Percentiles rank a stretch among this genome's conserved stretches.
These are phyloP conservation scores for Lepidonotus clava DNA, from an alignment of 2,888 invertebrate species.

Conservation along the genomic window DNA sequence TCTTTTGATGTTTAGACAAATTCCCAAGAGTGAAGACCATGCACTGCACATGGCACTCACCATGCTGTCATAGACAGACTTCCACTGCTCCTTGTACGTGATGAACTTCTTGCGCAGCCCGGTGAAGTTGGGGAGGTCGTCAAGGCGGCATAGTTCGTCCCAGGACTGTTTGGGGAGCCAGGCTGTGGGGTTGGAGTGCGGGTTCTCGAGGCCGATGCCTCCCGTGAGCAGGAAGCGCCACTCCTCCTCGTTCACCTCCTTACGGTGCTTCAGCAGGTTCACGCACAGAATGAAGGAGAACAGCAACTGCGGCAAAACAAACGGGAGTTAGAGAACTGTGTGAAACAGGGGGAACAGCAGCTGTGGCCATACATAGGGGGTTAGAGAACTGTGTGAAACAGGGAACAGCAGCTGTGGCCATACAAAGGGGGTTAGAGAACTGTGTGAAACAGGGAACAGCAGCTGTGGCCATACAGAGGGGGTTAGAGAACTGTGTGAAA, in stretches of 20 bases:
- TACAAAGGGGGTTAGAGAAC: too few relatives aligned
- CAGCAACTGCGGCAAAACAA: constrained; percentile 75
- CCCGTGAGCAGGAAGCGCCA: constrained; percentile 95
- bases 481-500: too few relatives aligned
- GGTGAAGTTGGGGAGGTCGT: constrained; percentile 76
- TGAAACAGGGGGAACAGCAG: background rate
- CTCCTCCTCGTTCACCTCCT: constrained; percentile 83
- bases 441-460: too few relatives aligned
- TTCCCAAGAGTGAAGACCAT: too few relatives aligned
- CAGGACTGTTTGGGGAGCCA: constrained; percentile 89
- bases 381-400: too few relatives aligned
- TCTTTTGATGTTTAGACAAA: too few relatives aligned
- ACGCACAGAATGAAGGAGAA: constrained; percentile 81
- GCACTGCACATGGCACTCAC: too few relatives aligned
- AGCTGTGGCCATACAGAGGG: too few relatives aligned
- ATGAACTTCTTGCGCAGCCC: constrained; percentile 79
- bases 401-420: too few relatives aligned
- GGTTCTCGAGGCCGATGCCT: constrained; percentile 90
- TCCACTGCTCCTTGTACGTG: constrained; percentile 79
- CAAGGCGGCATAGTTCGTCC: constrained; percentile 83
- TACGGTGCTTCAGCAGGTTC: constrained; percentile 80
- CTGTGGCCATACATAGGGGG: too few relatives aligned
- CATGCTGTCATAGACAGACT: constrained; percentile 86
- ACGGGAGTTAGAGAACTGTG: background rate
- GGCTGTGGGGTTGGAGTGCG: constrained; percentile 87